These are phyloP conservation scores for Sardinella longiceps DNA, from an alignment of 2,797 vertebrate genomes.

Conservation along the genomic window DNA sequence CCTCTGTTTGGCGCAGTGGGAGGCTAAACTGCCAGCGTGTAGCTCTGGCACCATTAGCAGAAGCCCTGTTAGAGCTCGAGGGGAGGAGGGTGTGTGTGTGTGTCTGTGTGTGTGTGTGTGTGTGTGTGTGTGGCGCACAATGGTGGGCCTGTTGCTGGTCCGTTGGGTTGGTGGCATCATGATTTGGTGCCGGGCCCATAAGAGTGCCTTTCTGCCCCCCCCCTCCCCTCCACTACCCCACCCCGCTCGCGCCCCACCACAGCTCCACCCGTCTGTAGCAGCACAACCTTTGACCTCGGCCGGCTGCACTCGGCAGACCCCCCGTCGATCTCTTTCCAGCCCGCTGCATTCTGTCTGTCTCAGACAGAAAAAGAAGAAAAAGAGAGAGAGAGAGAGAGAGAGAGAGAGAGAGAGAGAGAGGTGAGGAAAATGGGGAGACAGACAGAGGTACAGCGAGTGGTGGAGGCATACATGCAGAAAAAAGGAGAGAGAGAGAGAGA, in stretches of 20 bases:
- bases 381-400: slow-evolving; percentile 48
- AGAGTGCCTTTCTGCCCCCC: slow-evolving; percentile 26
- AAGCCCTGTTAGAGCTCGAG: slow-evolving; percentile 51
- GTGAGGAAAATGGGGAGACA: slow-evolving; percentile 40
- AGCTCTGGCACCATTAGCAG: slow-evolving; percentile 58
- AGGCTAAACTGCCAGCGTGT: slow-evolving; percentile 20
- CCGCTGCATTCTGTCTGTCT: slow-evolving; percentile 55
- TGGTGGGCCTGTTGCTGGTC: slow-evolving; percentile 63
- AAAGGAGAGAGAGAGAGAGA: slow-evolving; percentile 44
- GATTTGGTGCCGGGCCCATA: background rate
- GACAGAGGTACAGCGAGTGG: slow-evolving; percentile 12
- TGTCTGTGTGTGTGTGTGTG: too few species aligned
- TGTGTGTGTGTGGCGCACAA: slow-evolving; percentile 48
- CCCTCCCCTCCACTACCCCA: background rate
- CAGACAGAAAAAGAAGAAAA: slow-evolving; percentile 40
- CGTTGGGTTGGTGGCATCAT: slow-evolving; percentile 45
- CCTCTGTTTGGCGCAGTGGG: background rate
- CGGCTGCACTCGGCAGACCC: slow-evolving; percentile 49
- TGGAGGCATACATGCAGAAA: slow-evolving; percentile 36
- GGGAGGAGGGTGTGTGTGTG: too few species aligned
- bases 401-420: slow-evolving; percentile 50
- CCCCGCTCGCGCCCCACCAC: background rate
- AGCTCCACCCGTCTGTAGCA: slow-evolving; percentile 51
- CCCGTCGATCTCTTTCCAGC: slow-evolving; percentile 67
- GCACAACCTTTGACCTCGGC: slow-evolving; percentile 65